Conservation (phyloP, 2,797 vertebrate genomes). For the Sciurus vulgaris region DNA sequence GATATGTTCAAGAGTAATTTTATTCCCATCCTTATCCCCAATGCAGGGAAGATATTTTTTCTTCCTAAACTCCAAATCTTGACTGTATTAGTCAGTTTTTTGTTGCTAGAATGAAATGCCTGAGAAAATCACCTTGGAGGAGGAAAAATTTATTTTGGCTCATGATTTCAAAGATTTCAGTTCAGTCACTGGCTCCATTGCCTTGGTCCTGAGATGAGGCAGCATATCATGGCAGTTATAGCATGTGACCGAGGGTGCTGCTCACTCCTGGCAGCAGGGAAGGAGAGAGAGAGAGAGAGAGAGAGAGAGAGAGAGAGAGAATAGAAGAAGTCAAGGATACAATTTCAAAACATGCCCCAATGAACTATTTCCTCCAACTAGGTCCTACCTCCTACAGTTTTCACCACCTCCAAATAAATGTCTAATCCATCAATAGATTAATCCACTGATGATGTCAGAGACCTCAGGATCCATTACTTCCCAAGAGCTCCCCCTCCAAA, state of each 20-base stretch:
- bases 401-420: not conserved
- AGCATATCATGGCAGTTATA: no score
- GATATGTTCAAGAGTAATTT: not conserved
- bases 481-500: not conserved
- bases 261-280: not conserved
- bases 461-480: not conserved
- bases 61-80: not conserved
- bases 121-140: not conserved
- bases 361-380: not conserved
- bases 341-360: no score
- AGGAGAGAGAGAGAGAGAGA: no score
- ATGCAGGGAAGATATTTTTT: not conserved
- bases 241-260: no score
- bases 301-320: no score
- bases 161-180: no score
- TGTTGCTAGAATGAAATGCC: not conserved
- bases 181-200: no score
- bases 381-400: not conserved
- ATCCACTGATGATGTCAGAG: not conserved
- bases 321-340: no score
- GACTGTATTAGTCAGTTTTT: not conserved
- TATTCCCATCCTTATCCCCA: conserved; percentile 21
- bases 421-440: not conserved
- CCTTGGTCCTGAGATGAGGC: no score
- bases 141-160: no score